Evolutionary conservation across 1,140 invertebrate genomes (phyloP).

Genomic region (Pseudoatta argentina): DNA sequence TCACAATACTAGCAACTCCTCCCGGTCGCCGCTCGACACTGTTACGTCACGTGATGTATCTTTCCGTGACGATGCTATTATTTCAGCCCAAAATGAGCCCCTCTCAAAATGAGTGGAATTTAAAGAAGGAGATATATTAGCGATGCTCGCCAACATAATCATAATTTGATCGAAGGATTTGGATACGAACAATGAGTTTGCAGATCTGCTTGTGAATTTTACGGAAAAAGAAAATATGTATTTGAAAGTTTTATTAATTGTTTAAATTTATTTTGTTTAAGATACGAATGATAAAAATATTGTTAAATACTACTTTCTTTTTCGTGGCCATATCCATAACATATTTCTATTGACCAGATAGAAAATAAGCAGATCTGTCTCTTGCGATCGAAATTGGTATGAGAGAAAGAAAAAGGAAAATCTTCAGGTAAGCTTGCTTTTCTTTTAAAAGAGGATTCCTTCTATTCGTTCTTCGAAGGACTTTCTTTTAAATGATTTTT

Average conservation of each 20-base stretch:
- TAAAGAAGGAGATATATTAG: not conserved
- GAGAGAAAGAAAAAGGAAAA: not conserved
- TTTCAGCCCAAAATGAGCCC: not conserved
- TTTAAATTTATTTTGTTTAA: not conserved
- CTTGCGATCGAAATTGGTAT: not conserved
- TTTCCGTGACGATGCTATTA: not conserved
- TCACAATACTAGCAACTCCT: not conserved
- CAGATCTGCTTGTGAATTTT: no score
- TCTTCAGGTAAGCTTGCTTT: not conserved
- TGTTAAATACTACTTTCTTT: not conserved
- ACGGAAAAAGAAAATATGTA: no score
- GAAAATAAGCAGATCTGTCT: not conserved
- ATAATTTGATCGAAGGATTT: not conserved
- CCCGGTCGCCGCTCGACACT: not conserved
- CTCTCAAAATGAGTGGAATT: not conserved
- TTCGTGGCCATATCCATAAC: not conserved
- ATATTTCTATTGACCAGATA: not conserved
- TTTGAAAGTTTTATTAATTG: no score
- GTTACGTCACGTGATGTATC: slow-evolving; percentile 7
- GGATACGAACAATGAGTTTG: not conserved
- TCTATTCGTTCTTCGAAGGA: not conserved
- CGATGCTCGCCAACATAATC: not conserved
- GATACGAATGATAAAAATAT: not conserved
- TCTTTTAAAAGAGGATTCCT: not conserved
- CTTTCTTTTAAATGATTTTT: not conserved